Evolutionary conservation across 2,113 vertebrate genomes (phyloP), one percentile per base, ranked within the genome.

Genomic region (Pseudopipra pipra): DNA sequence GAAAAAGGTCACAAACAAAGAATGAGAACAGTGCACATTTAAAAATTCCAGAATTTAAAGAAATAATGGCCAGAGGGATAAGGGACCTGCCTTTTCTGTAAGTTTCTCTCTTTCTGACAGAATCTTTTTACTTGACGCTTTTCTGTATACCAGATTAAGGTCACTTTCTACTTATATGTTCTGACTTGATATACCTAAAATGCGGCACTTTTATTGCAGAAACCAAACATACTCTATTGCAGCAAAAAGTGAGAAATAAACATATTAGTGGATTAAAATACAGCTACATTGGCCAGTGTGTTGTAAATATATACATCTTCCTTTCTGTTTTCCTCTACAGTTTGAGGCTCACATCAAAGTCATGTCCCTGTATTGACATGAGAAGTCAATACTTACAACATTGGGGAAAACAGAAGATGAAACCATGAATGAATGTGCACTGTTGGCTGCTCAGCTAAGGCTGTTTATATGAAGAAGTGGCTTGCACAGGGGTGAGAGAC

Each of bases 1-100:
- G 63, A 95, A 61, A 96, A 89, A 89, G 67, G 86, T 91, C 81
- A 92, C 85, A 59, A 95, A 94, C 30, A 72, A 93, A 89, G 90
- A 96, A 94, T 83, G n/a, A 72, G 78, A 90, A 90, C 47, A 93
- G 31, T 63, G 31, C 65, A 92, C 47, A 63, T 51, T 72, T 93
- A 8, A 65, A 71, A 71, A 68, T 19, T 54, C 58, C 10, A n/a
- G n/a, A 59, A 59, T 33, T 33, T 55, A 83, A 94, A 52, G 59
- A 89, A 76, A 41, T 39, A 82, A 73, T 73, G 39, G 8, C 46
- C 67, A 74, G 87, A 83, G 33, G 54, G 28, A 39, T 73, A 76
- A 72, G 23, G 41, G 28, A 83, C 65, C 20, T 87, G 23, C 14
- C 21, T 87, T 56, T 89, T 46, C 55, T 54, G 6, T 61, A 41